Percentiles rank a stretch among this genome's conserved stretches.
Evolutionary conservation across 1,140 invertebrate species (phyloP).

Genomic region (Macrobrachium rosenbergii): DNA sequence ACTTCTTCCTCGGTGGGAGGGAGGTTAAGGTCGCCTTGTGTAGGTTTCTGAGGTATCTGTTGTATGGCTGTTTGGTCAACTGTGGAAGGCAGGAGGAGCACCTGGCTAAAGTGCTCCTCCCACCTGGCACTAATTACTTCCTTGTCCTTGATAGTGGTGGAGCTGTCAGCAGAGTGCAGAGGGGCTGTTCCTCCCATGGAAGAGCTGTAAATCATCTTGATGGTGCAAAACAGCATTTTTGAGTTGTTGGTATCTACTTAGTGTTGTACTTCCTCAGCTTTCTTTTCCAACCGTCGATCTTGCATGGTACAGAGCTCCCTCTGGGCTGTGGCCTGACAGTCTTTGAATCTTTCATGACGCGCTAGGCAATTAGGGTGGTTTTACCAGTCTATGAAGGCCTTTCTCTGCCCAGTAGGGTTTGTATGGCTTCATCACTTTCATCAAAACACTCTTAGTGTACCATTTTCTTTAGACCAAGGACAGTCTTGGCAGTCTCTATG

Average conservation of each 20-base stretch:
- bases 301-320: neutral
- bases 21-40: no score
- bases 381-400: conserved; percentile 31
- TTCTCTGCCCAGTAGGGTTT: conserved; percentile 5
- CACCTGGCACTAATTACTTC: conserved; percentile 1
- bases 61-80: no score
- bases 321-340: neutral
- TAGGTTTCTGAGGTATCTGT: no score
- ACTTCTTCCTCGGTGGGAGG: no score
- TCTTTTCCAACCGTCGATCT: neutral
- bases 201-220: conserved; percentile 12
- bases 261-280: neutral
- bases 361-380: neutral
- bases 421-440: conserved; percentile 27
- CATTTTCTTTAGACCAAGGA: no score
- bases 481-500: no score
- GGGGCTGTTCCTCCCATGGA: neutral
- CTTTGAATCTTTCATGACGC: neutral
- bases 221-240: neutral
- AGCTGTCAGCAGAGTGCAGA: conserved; percentile 3
- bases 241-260: conserved; percentile 5
- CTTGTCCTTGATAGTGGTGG: conserved; percentile 20
- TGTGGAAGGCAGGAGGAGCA: neutral
- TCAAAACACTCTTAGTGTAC: conserved; percentile 32
- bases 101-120: conserved; percentile 6